Conservation (phyloP, 1,140 invertebrate genomes). For the Hylaeus volcanicus region DNA sequence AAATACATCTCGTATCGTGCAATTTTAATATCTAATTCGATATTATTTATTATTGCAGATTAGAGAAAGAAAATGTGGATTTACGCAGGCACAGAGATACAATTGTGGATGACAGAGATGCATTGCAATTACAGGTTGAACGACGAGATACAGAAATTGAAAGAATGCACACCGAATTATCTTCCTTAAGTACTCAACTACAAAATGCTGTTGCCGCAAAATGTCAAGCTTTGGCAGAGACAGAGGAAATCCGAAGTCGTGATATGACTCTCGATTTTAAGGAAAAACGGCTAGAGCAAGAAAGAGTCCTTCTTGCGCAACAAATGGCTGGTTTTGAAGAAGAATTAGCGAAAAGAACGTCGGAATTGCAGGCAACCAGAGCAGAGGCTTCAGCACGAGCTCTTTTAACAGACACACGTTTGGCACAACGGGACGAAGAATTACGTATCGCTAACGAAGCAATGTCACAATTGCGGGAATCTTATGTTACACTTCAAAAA, state of each 20-base stretch:
- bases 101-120: conserved; percentile 87
- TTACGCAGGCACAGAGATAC: conserved; percentile 83
- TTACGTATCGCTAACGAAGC: conserved; percentile 85
- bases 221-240: conserved; percentile 89
- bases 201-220: conserved; percentile 87
- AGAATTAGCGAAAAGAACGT: conserved; percentile 87
- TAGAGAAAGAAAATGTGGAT: conserved; percentile 81
- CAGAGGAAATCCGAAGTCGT: conserved; percentile 90
- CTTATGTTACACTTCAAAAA: conserved; percentile 84
- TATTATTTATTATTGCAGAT: conserved; percentile 66
- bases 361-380: conserved; percentile 88
- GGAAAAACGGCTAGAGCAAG: conserved; percentile 91
- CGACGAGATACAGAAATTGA: conserved; percentile 86
- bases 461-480: conserved; percentile 84
- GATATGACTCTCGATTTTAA: conserved; percentile 89
- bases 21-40: conserved; percentile 3
- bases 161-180: conserved; percentile 84
- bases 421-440: conserved; percentile 90
- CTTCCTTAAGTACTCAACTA: conserved; percentile 84
- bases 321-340: conserved; percentile 88
- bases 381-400: conserved; percentile 87
- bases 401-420: conserved; percentile 87
- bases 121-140: conserved; percentile 85
- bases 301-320: conserved; percentile 86
- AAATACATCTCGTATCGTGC: not conserved